Evolutionary conservation across 2,888 invertebrate species (phyloP).

Genomic region (Nematopogon swammerdamellus): DNA sequence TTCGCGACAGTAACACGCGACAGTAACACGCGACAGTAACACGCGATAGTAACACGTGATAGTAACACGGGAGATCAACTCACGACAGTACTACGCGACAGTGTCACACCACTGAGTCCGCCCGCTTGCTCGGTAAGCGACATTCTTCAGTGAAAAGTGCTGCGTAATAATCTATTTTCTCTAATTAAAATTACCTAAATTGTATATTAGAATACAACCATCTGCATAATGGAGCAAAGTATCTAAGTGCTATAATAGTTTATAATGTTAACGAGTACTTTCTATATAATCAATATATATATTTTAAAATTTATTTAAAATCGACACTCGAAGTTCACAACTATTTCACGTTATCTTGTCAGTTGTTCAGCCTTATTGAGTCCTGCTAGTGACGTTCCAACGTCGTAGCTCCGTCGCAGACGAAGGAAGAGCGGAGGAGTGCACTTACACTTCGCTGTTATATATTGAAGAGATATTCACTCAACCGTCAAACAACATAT

Average conservation of each 20-base stretch:
- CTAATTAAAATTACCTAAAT: constrained; percentile 20
- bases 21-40: too few species aligned
- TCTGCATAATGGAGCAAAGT: constrained; percentile 49
- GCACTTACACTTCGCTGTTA: too few species aligned
- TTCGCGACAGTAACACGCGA: too few species aligned
- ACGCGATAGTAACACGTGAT: too few species aligned
- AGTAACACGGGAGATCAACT: too few species aligned
- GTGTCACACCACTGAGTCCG: too few species aligned
- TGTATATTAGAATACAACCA: constrained; percentile 49
- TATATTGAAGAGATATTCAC: too few species aligned
- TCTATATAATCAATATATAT: background rate
- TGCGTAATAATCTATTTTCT: constrained; percentile 48
- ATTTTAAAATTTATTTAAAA: background rate
- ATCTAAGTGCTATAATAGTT: constrained; percentile 33
- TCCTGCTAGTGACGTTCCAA: background rate
- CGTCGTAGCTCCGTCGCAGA: background rate
- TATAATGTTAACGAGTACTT: background rate
- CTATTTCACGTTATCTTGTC: constrained; percentile 4
- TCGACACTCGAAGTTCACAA: constrained; percentile 1
- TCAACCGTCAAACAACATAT: too few species aligned
- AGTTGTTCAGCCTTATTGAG: constrained; percentile 4
- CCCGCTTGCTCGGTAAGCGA: constrained; percentile 11
- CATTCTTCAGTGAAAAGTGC: constrained; percentile 34
- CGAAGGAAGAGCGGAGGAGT: too few species aligned
- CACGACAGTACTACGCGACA: too few species aligned